Conservation (phyloP, 2,113 vertebrate genomes). For the Tachycineta bicolor region DNA sequence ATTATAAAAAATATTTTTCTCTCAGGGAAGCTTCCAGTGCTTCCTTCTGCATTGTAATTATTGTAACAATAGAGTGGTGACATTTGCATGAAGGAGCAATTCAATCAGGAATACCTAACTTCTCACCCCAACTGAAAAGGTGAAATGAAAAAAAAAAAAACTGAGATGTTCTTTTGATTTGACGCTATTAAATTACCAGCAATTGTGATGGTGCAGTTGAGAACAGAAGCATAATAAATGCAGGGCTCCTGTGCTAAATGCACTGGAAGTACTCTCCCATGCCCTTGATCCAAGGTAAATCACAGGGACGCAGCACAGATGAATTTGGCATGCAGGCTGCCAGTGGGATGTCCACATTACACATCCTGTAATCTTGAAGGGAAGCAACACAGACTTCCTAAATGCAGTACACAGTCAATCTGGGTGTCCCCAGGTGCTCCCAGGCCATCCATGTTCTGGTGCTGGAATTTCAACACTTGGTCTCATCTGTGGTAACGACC, state of each 20-base stretch:
- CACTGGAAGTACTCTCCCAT: background rate
- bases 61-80: background rate
- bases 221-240: background rate
- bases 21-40: background rate
- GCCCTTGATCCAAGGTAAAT: background rate
- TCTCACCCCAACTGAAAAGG: background rate
- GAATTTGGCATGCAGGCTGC: background rate
- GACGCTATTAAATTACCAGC: background rate
- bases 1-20: background rate
- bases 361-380: background rate
- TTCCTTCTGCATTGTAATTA: background rate
- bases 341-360: background rate
- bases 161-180: background rate
- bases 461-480: background rate
- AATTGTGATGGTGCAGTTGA: background rate
- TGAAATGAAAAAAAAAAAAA: background rate
- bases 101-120: background rate
- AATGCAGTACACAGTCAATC: fast-evolving
- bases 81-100: background rate
- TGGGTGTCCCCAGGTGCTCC: background rate
- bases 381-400: background rate
- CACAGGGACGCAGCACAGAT: background rate
- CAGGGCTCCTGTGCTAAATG: background rate
- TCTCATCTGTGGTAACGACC: background rate
- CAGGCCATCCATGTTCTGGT: background rate